Conservation (phyloP, 1,140 invertebrate genomes). For the Ooceraea biroi region DNA sequence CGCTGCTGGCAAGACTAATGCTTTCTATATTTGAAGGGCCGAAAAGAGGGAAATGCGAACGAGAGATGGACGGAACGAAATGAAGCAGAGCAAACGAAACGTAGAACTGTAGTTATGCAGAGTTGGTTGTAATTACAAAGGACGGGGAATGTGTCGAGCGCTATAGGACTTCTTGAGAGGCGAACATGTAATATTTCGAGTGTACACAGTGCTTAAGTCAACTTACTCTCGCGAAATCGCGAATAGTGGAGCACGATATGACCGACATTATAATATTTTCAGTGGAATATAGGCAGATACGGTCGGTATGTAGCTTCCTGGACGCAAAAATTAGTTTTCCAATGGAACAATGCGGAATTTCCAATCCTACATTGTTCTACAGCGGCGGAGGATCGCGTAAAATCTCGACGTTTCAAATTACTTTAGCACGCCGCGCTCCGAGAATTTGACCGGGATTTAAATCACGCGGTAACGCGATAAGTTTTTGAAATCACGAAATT, state of each 20-base stretch:
- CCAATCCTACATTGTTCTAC: conserved; percentile 3
- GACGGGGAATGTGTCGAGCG: not conserved
- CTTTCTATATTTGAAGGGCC: not conserved
- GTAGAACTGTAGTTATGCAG: conserved; percentile 24
- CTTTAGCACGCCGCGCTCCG: no score
- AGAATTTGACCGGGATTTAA: no score
- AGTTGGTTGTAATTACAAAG: conserved; percentile 54
- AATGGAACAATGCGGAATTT: conserved; percentile 18
- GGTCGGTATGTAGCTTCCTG: no score
- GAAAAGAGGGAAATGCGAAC: not conserved
- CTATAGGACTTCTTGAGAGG: conserved; percentile 32
- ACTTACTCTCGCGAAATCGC: conserved; percentile 33
- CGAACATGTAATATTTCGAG: conserved; percentile 59
- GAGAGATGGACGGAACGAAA: not conserved
- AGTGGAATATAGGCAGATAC: not conserved
- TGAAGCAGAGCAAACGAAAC: conserved; percentile 39
- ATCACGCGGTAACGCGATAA: conserved; percentile 4
- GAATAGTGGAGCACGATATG: conserved; percentile 6
- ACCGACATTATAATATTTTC: conserved; percentile 51
- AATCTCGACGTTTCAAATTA: not conserved
- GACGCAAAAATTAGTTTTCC: not conserved
- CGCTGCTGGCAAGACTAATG: not conserved
- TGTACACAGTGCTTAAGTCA: conserved; percentile 42
- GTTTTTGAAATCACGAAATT: not conserved
- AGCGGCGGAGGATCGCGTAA: not conserved